Percentiles rank a stretch among this genome's conserved stretches.
phyloP scores from a whole-genome alignment of 2,888 invertebrate genomes.

The Drosophila barbarae region DNA sequence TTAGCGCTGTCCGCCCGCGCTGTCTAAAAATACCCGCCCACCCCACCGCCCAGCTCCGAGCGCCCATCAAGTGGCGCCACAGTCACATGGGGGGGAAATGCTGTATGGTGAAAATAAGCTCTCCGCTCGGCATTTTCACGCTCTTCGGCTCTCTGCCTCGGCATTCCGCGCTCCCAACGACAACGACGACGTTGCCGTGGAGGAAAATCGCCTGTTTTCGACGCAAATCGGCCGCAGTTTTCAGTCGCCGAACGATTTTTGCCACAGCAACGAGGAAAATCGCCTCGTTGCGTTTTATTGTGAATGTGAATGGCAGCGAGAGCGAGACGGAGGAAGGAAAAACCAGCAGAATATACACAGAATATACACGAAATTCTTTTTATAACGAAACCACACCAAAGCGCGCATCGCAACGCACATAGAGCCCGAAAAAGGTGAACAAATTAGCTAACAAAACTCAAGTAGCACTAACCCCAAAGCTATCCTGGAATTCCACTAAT shows the following conservation, averaged over 20 bases:
- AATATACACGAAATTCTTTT: slow-evolving; percentile 50
- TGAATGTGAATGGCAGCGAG: slow-evolving; percentile 35
- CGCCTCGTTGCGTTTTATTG: slow-evolving; percentile 24
- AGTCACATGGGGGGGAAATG: slow-evolving; percentile 62
- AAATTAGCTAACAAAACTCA: slow-evolving; percentile 46
- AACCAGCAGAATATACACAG: slow-evolving; percentile 46
- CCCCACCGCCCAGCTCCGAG: slow-evolving; percentile 33
- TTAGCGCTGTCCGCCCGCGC: slow-evolving; percentile 58
- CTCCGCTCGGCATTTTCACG: slow-evolving; percentile 11
- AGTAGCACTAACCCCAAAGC: slow-evolving; percentile 19
- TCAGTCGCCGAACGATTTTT: slow-evolving; percentile 65
- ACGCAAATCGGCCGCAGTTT: slow-evolving; percentile 34
- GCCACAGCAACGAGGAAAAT: slow-evolving; percentile 66
- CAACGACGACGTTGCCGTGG: slow-evolving; percentile 15
- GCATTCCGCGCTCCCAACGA: slow-evolving; percentile 3
- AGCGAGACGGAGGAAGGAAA: slow-evolving; percentile 33
- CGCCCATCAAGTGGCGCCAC: slow-evolving; percentile 55
- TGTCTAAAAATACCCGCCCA: slow-evolving; percentile 62
- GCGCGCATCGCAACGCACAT: slow-evolving; percentile 46
- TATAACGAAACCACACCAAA: slow-evolving; percentile 56
- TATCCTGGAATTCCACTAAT: slow-evolving; percentile 47
- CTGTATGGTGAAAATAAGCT: slow-evolving; percentile 57
- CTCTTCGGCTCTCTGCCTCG: slow-evolving; percentile 22
- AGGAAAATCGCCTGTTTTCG: slow-evolving; percentile 26
- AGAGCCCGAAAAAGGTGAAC: slow-evolving; percentile 61